Evolutionary conservation across 2,797 vertebrate species (phyloP), one percentile per base, ranked within the genome.

Genomic region (Eulemur rubriventer): DNA sequence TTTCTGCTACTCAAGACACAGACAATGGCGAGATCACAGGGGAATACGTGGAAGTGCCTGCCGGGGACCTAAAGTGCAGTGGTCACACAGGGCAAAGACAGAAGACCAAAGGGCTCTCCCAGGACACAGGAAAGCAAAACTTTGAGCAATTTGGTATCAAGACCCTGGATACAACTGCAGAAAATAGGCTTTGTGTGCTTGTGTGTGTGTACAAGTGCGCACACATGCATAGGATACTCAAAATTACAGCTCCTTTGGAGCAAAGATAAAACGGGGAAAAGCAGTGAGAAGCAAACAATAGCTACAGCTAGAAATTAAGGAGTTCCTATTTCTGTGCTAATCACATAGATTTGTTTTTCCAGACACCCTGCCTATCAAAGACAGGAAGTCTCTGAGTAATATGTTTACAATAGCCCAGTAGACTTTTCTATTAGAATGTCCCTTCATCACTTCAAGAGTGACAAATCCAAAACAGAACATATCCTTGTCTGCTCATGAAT

Each of bases 261-360:
- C 52, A 92, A 89, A 96, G 35, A 73, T 50, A 41, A 11, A 48
- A 86, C 22, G 7, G 35, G 18, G 13, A 88, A 81, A 90, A 94
- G 24, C 72, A 82, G 10, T 43, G 43, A 83, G 70, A 96, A 69
- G 14, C 6, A 33, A 95, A 69, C 13, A 59, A 17, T 6, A 18
- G 14, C 50, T 92, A 87, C 3, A 73, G 69, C 84, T 94, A 33
- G 65, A 43, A 93, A 85, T 55, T 46, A 35, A 70, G 48, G 35
- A 38, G 86, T 65, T 96, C 46, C 48, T 55, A 70, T 67, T 80
- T 86, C 38, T 43, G 46, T n/a, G 48, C 65, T 91, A 89, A 96
- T 97, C 90, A 80, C 57, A 72, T 26, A 46, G 79, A 75, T 95
- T 93, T 75, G 30, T 89, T 96, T 96, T 94, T 82, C 75, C 91